These are phyloP conservation scores for Unio pictorum DNA, from an alignment of 2,888 invertebrate species.

Conservation along the genomic window DNA sequence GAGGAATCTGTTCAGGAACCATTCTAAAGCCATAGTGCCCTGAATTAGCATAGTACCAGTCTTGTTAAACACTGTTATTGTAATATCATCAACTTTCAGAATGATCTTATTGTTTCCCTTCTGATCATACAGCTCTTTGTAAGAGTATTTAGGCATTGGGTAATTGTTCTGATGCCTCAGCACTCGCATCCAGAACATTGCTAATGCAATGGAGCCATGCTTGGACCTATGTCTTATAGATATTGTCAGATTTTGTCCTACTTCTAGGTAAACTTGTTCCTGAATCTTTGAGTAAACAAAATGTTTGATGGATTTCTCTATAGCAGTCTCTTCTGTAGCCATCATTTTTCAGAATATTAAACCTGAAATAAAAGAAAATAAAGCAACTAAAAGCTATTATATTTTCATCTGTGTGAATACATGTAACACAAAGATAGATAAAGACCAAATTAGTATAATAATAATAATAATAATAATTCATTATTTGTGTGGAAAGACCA, in stretches of 20 bases:
- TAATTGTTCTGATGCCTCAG: slow-evolving; percentile 64
- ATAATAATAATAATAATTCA: too few species aligned
- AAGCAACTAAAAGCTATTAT: too few species aligned
- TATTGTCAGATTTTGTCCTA: slow-evolving; percentile 40
- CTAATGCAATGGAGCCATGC: slow-evolving; percentile 58
- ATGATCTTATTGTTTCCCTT: slow-evolving; percentile 48
- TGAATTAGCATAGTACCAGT: slow-evolving; percentile 55
- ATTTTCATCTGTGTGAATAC: too few species aligned
- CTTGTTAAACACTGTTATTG: slow-evolving; percentile 52
- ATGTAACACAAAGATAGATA: too few species aligned
- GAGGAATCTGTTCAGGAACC: slow-evolving; percentile 56
- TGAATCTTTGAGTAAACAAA: slow-evolving; percentile 57
- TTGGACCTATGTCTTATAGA: slow-evolving; percentile 46
- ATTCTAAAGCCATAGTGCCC: slow-evolving; percentile 58
- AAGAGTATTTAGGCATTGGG: slow-evolving; percentile 54
- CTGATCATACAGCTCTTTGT: slow-evolving; percentile 52
- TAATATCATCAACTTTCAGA: slow-evolving; percentile 56
- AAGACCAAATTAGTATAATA: too few species aligned
- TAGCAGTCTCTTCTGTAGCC: slow-evolving; percentile 30
- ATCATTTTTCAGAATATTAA: too few species aligned
- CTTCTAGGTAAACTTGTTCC: slow-evolving; percentile 57
- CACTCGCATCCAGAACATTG: slow-evolving; percentile 62
- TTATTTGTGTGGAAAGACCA: too few species aligned
- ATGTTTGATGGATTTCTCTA: slow-evolving; percentile 54
- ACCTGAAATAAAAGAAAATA: too few species aligned